Percentiles rank a stretch among this genome's conserved stretches.
Conservation (phyloP, 1,140 invertebrate genomes). For the Glossosoma conforme region DNA sequence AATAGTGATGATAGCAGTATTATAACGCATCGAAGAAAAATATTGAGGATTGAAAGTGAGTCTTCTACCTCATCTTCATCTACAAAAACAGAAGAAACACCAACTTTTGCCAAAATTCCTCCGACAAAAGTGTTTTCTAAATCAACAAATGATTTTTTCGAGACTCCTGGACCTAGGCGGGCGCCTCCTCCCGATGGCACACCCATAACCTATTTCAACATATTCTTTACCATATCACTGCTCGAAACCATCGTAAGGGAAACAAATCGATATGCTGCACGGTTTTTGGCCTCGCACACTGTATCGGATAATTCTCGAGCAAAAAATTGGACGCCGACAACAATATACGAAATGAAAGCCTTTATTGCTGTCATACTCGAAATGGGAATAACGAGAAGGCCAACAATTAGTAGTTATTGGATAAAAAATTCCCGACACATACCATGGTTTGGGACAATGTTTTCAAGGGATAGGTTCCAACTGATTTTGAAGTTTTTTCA, state of each 20-base stretch:
- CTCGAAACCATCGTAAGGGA: constrained; percentile 14
- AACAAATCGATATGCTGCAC: constrained; percentile 19
- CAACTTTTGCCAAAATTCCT: constrained; percentile 15
- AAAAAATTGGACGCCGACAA: constrained; percentile 20
- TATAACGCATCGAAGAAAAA: constrained; percentile 12
- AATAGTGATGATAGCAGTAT: constrained; percentile 14
- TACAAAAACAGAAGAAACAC: constrained; percentile 15
- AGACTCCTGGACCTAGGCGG: constrained; percentile 25
- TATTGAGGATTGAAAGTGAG: constrained; percentile 13
- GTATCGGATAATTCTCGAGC: constrained; percentile 17
- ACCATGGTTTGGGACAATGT: constrained; percentile 34
- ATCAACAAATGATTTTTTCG: constrained; percentile 17
- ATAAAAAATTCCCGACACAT: constrained; percentile 30
- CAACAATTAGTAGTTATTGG: constrained; percentile 31
- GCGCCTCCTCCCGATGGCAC: constrained; percentile 15
- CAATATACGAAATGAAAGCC: constrained; percentile 29
- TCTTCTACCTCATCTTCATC: constrained; percentile 16
- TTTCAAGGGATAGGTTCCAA: constrained; percentile 31
- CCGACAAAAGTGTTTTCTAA: constrained; percentile 17
- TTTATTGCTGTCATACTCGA: constrained; percentile 30
- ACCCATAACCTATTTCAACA: constrained; percentile 27
- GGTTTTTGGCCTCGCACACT: constrained; percentile 18
- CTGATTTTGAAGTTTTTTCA: constrained; percentile 31
- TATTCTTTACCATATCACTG: constrained; percentile 22
- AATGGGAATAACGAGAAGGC: constrained; percentile 31